phyloP scores from a whole-genome alignment of 1,140 invertebrate species.

The Lepidurus packardi region DNA sequence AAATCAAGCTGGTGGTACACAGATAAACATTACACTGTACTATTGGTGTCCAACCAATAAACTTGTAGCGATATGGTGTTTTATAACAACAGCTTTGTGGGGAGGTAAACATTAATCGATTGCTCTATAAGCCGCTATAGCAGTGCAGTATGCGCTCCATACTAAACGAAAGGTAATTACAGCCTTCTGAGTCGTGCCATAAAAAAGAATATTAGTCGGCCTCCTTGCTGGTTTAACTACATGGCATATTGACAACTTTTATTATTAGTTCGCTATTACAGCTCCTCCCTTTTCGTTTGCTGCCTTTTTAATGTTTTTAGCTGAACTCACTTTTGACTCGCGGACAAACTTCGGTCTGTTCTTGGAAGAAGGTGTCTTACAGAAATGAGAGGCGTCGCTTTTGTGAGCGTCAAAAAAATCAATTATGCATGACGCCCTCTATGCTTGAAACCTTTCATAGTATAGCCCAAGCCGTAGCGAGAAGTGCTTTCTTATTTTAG shows the following conservation, averaged over 20 bases:
- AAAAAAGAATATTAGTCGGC: slow-evolving; percentile 12
- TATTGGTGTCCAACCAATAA: slow-evolving; percentile 9
- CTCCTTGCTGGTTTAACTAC: slow-evolving; percentile 4
- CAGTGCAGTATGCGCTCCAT: not conserved
- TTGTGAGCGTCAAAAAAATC: not conserved
- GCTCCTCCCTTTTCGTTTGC: not conserved
- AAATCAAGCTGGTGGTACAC: slow-evolving; percentile 19
- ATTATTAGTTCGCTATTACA: not conserved
- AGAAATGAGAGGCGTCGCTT: not conserved
- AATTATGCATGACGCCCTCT: not conserved
- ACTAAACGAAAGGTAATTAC: slow-evolving; percentile 13
- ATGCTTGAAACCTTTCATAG: not conserved
- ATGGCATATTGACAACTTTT: not conserved
- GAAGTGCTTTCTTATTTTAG: slow-evolving; percentile 1
- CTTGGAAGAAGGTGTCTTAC: not conserved
- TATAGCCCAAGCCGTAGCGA: not conserved
- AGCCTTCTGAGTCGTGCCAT: not conserved
- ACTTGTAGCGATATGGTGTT: not conserved
- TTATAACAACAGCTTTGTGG: slow-evolving; percentile 7
- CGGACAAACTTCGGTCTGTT: not conserved
- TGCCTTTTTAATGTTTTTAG: not conserved
- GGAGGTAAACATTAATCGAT: not conserved
- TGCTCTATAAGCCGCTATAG: not conserved
- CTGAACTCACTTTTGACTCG: not conserved
- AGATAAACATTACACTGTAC: not conserved